Base-by-base conservation (phyloP, 2,888 invertebrate genomes). In the Cyclophora albipunctata region DNA sequence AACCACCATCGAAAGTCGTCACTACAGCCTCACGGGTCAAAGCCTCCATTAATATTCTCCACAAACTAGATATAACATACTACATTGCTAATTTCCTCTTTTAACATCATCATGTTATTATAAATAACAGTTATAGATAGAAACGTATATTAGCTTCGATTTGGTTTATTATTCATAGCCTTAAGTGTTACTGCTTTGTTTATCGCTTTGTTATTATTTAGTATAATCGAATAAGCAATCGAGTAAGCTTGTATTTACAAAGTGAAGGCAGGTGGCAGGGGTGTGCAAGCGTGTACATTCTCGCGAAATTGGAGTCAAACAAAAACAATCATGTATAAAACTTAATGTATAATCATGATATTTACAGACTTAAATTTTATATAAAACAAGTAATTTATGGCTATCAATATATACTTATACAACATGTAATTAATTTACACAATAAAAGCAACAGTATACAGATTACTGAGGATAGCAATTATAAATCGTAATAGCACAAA, bases 341-440 rank as follows among this genome's bases (percentile, higher is more conserved):
- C 87, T 88, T 88, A 88, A 85, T 86, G 84, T 88, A 83, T 87
- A 88, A 86, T 88, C 81, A 81, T 85, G 81, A 79, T 88, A 88
- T 88, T 87, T 88, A 88, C 88, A 88, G 78, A 80, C 84, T 84
- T 88, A 37, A 2, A 87, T 67, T 63, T 83, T 86, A 87, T 85
- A 86, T 84, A 87, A 88, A 87, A 87, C 87, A 88, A 87, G 83
- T 87, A 82, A 81, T 84, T 76, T 85, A 88, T 87, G 86, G 87
- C 84, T 88, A 87, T 84, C 73, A 83, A 81, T 82, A 84, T 83
- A 84, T 84, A 84, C 81, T 86, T 84, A 84, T 81, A 84, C 81
- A 85, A 85, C 81, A 82, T 84, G 84, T 87, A 84, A 84, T 84
- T 84, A 84, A 82, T 87, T 84, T 87, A 87, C 81, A 87, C 72